A percentile compares a stretch with the other conserved stretches of the same genome.
phyloP scores from a whole-genome alignment of 2,888 invertebrate genomes.

The Athalia rosae region DNA sequence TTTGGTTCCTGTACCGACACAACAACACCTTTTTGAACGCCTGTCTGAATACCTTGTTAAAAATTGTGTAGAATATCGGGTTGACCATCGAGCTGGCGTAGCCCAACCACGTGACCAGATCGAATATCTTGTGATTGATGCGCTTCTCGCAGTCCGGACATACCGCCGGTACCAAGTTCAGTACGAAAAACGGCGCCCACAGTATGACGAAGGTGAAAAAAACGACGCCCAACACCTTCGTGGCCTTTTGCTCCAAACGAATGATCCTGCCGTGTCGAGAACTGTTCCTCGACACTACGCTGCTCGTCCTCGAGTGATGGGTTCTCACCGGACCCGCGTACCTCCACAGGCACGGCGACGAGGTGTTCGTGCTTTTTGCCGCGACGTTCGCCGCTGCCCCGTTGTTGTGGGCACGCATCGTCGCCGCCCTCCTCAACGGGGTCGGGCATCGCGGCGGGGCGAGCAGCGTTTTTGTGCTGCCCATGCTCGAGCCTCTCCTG shows the following conservation, averaged over 20 bases:
- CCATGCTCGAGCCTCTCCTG: conserved; percentile 84
- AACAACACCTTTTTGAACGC: conserved; percentile 91
- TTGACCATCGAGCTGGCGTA: conserved; percentile 97
- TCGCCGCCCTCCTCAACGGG: conserved; percentile 78
- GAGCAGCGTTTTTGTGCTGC: conserved; percentile 75
- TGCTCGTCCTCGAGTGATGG: conserved; percentile 87
- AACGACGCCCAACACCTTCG: conserved; percentile 95
- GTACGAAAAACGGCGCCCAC: conserved; percentile 97
- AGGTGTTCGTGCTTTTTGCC: conserved; percentile 74
- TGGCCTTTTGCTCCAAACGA: conserved; percentile 95
- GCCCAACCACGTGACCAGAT: conserved; percentile 93
- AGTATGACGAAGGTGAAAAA: conserved; percentile 95
- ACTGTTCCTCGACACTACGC: conserved; percentile 87
- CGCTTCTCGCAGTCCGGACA: conserved; percentile 87
- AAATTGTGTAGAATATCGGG: conserved; percentile 96
- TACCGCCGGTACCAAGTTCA: conserved; percentile 89
- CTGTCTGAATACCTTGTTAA: conserved; percentile 94
- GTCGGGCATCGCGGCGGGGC: conserved; percentile 67
- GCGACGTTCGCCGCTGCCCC: conserved; percentile 61
- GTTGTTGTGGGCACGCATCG: conserved; percentile 76
- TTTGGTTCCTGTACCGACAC: conserved; percentile 82
- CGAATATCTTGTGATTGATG: conserved; percentile 87
- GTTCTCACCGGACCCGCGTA: conserved; percentile 78
- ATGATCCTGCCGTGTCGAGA: conserved; percentile 90
- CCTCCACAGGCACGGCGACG: conserved; percentile 76